phyloP scores from a whole-genome alignment of 2,113 vertebrate genomes.

The Balaenoptera acutorostrata region DNA sequence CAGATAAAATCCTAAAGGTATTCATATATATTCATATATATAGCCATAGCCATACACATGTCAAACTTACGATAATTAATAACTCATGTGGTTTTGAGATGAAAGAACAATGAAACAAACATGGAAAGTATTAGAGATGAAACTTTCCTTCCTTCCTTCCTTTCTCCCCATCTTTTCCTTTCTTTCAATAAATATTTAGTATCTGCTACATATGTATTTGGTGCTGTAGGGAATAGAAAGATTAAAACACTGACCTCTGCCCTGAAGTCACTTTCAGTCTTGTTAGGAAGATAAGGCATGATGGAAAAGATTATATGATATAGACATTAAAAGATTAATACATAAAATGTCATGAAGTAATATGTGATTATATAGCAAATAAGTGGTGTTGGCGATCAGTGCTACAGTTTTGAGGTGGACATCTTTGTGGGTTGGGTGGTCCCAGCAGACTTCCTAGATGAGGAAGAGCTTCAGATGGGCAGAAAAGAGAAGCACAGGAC shows the following conservation, averaged over 20 bases:
- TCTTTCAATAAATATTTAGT: conserved; percentile 1
- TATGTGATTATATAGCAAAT: background rate
- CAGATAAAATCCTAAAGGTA: background rate
- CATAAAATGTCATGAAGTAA: background rate
- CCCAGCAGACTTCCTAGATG: background rate
- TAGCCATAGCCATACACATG: background rate
- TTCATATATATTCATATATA: background rate
- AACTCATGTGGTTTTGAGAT: background rate
- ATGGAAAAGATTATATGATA: background rate
- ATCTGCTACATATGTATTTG: background rate
- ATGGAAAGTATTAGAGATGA: background rate
- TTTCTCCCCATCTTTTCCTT: background rate
- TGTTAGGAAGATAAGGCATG: background rate
- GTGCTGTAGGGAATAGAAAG: background rate
- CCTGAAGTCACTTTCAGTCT: background rate
- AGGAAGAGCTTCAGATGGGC: background rate
- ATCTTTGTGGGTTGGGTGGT: background rate
- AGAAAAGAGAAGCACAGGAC: background rate
- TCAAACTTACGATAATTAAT: background rate
- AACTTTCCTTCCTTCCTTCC: background rate
- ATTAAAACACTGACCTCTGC: background rate
- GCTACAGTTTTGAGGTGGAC: background rate
- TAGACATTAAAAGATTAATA: background rate
- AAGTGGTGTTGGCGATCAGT: background rate
- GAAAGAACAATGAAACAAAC: background rate